Evolutionary conservation across 2,888 invertebrate genomes (phyloP).

Genomic region (Arctia plantaginis): DNA sequence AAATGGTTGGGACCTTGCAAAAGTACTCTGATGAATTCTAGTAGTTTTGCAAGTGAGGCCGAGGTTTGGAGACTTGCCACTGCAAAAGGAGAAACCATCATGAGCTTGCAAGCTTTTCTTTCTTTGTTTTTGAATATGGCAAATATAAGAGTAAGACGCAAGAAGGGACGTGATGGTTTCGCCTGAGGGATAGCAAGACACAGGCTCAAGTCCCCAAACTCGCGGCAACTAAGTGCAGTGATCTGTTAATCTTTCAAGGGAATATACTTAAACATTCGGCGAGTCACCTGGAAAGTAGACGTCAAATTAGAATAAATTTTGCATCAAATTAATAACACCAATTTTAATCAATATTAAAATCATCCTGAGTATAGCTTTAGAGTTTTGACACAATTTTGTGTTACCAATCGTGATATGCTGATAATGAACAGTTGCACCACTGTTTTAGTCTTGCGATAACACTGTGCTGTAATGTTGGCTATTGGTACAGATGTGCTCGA

Average conservation of each 20-base stretch:
- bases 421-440: slow-evolving; percentile 58
- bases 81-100: slow-evolving; percentile 56
- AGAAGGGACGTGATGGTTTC: slow-evolving; percentile 53
- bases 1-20: slow-evolving; percentile 82
- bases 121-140: neutral
- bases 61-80: slow-evolving; percentile 71
- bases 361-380: slow-evolving; percentile 58
- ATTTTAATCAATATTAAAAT: slow-evolving; percentile 67
- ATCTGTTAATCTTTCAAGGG: slow-evolving; percentile 78
- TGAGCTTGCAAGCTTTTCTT: slow-evolving; percentile 30
- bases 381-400: slow-evolving; percentile 79
- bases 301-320: slow-evolving; percentile 86
- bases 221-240: slow-evolving; percentile 79
- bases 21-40: slow-evolving; percentile 72
- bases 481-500: slow-evolving; percentile 68
- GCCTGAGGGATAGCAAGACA: slow-evolving; percentile 47
- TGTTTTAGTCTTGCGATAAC: slow-evolving; percentile 64
- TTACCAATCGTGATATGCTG: slow-evolving; percentile 73
- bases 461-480: slow-evolving; percentile 62
- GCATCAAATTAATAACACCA: slow-evolving; percentile 81
- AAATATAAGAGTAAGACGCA: slow-evolving; percentile 26
- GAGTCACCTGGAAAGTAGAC: slow-evolving; percentile 86
- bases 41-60: slow-evolving; percentile 81
- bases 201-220: slow-evolving; percentile 69
- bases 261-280: slow-evolving; percentile 84